Base-by-base conservation (phyloP, 2,797 vertebrate genomes). In the Pelobates cultripes region DNA sequence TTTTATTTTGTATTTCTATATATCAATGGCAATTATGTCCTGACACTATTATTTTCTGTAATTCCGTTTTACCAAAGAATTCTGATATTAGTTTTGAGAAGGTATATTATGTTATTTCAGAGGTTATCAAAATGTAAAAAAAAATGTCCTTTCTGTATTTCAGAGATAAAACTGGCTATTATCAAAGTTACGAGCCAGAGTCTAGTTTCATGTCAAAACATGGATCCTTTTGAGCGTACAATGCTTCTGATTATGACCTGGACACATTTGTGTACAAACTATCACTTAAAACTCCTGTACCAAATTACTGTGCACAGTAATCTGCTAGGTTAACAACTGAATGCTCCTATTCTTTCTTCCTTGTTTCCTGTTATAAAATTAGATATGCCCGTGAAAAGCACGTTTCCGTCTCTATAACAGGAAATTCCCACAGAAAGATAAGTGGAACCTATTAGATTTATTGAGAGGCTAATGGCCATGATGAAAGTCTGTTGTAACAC, bases 391-490 rank as follows among this genome's bases (percentile, higher is more conserved):
- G 53, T 2, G 47, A 43, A 66, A 2, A 42, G 64, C 47, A 68
- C 43, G n/a, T 41, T 73, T 77, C 66, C 15, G 57, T 66, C 45
- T 67, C 69, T 57, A 77, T 60, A 67, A 77, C 13, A 76, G 61
- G 75, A 82, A 60, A 77, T 82, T 82, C 69, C 70, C 80, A 82
- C 70, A 68, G 69, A 41, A 8, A 57, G 57, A 70, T 76, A 82
- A 77, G 45, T 64, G 68, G 47, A 77, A 74, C 42, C 64, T 68
- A 73, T 82, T 68, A 70, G 63, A 82, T 77, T 77, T 77, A 82
- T 73, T 73, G 69, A 77, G 43, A 73, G 75, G 70, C 75, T 73
- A 77, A 78, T 64, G 73, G 72, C 80, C 42, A 72, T 67, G 72
- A 43, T 28, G 53, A 73, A 72, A 82, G 47, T 70, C 64, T 44